phyloP scores from a whole-genome alignment of 2,113 vertebrate species.

The Bubalus kerabau region DNA sequence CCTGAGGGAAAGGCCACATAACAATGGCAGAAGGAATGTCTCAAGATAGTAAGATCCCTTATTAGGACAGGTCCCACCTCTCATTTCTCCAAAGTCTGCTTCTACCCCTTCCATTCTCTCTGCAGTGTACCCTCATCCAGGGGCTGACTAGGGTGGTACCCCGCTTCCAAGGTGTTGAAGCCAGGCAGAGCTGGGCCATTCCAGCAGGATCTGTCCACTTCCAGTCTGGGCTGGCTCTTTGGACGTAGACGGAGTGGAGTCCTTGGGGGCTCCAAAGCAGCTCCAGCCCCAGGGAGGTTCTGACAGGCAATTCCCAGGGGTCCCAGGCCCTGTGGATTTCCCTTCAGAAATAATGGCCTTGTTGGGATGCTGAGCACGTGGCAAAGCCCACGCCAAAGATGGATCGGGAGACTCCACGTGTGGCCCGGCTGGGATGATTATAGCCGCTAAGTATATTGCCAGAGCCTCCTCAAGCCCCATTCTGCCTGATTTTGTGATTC shows the following conservation, averaged over 20 bases:
- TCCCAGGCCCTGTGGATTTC: background rate
- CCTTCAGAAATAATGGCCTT: constrained; percentile 28
- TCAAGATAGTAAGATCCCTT: background rate
- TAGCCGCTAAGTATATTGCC: constrained; percentile 10
- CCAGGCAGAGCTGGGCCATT: background rate
- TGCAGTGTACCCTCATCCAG: background rate
- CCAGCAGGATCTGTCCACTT: background rate
- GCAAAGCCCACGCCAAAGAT: background rate
- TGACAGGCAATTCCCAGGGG: background rate
- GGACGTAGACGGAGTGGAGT: background rate
- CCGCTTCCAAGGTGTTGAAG: background rate
- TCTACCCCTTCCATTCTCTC: background rate
- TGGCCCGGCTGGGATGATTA: background rate
- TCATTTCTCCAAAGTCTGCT: background rate
- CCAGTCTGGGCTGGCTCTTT: background rate
- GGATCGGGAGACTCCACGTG: background rate
- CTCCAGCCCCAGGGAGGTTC: background rate
- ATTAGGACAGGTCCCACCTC: background rate
- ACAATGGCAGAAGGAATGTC: background rate
- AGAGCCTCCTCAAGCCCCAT: background rate
- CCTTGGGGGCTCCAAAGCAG: background rate
- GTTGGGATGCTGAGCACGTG: background rate
- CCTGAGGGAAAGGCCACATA: background rate
- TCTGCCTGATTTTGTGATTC: constrained; percentile 50
- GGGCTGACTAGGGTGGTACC: background rate